Conservation (phyloP, 1,140 invertebrate genomes). For the Leptinotarsa defecta region DNA sequence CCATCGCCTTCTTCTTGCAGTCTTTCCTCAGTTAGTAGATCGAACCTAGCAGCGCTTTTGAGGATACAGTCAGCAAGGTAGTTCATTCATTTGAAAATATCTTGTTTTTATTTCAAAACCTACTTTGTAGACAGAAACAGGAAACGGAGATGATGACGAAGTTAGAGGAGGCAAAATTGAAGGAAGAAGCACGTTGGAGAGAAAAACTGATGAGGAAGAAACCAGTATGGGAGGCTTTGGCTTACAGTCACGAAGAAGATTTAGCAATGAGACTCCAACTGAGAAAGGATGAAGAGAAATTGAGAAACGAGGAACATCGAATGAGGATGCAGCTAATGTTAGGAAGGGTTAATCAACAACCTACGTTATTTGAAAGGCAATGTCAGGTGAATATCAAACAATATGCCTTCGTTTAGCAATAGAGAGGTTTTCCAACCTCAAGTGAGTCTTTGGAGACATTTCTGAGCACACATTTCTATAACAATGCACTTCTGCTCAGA, state of each 20-base stretch:
- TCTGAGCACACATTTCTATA: background rate
- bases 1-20: slow-evolving; percentile 58
- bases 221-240: slow-evolving; percentile 71
- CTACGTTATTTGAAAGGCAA: slow-evolving; percentile 71
- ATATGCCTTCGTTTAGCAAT: background rate
- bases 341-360: slow-evolving; percentile 69
- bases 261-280: slow-evolving; percentile 67
- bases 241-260: slow-evolving; percentile 70
- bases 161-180: slow-evolving; percentile 63
- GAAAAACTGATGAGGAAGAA: slow-evolving; percentile 66
- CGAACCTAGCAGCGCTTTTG: slow-evolving; percentile 71
- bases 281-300: slow-evolving; percentile 67
- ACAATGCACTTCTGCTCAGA: background rate
- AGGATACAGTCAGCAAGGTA: slow-evolving; percentile 69
- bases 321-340: slow-evolving; percentile 74
- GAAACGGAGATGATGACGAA: slow-evolving; percentile 65
- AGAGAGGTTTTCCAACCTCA: background rate
- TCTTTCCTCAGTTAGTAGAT: slow-evolving; percentile 61
- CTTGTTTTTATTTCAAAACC: background rate
- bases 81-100: background rate
- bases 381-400: slow-evolving; percentile 61
- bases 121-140: slow-evolving; percentile 44
- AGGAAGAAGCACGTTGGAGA: slow-evolving; percentile 62
- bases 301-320: slow-evolving; percentile 68
- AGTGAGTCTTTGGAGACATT: background rate